Percentiles rank a stretch among this genome's conserved stretches.
These are phyloP conservation scores for Laupala kohalensis DNA, from an alignment of 1,140 invertebrate genomes.

Conservation along the genomic window DNA sequence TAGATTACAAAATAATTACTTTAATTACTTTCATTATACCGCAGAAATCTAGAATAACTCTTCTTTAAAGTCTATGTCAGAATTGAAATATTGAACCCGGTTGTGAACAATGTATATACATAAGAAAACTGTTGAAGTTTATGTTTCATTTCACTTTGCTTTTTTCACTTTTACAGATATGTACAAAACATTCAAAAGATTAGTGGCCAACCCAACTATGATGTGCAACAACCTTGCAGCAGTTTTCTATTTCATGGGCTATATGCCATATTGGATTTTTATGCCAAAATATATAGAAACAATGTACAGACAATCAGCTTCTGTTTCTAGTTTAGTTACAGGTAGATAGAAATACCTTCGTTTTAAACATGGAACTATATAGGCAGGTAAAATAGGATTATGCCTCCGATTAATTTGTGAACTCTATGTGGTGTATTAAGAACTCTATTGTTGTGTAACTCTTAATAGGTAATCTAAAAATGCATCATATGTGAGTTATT, in stretches of 20 bases:
- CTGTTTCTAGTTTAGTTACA: constrained; percentile 24
- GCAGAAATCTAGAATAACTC: too few species aligned
- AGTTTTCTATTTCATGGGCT: constrained; percentile 30
- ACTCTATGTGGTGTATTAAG: too few species aligned
- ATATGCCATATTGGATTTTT: constrained; percentile 25
- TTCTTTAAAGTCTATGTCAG: too few species aligned
- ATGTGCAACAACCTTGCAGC: constrained; percentile 41
- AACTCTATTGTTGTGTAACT: too few species aligned
- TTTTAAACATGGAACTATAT: not conserved
- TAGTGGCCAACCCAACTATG: constrained; percentile 44
- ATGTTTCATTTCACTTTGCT: not conserved
- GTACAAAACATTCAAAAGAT: constrained; percentile 23
- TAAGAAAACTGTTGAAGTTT: not conserved
- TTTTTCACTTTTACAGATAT: constrained; percentile 14
- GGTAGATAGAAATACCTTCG: constrained; percentile 15
- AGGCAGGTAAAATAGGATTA: not conserved
- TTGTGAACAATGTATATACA: too few species aligned
- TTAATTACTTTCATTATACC: too few species aligned
- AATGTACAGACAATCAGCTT: constrained; percentile 40
- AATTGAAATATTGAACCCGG: too few species aligned
- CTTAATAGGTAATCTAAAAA: too few species aligned
- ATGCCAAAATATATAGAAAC: constrained; percentile 34
- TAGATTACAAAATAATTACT: too few species aligned
- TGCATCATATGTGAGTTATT: too few species aligned
- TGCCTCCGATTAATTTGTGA: too few species aligned